Percentiles rank a stretch among this genome's conserved stretches.
Conservation (phyloP, 2,113 vertebrate genomes). For the Leucopternis melanops region DNA sequence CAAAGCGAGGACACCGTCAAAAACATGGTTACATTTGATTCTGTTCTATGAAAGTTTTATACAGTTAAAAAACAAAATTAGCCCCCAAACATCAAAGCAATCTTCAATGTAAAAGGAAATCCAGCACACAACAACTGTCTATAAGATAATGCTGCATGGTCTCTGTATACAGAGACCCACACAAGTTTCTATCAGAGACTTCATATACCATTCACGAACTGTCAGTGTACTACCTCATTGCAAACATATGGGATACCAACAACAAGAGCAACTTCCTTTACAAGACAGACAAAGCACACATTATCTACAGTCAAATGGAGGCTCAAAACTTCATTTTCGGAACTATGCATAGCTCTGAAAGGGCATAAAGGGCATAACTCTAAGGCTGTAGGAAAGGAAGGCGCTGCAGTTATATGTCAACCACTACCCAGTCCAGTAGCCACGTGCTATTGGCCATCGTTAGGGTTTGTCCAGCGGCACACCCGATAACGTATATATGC, state of each 20-base stretch:
- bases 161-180: not conserved
- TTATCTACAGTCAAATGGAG: not conserved
- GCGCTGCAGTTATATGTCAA: not conserved
- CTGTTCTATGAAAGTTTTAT: not conserved
- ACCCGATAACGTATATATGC: not conserved
- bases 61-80: not conserved
- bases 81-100: not conserved
- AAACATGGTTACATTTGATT: not conserved
- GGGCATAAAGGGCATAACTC: not conserved
- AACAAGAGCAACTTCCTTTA: not conserved
- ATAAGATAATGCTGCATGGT: not conserved
- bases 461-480: not conserved
- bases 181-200: not conserved
- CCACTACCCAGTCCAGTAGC: not conserved
- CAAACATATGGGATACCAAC: not conserved
- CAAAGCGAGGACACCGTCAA: not conserved
- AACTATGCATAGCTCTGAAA: not conserved
- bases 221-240: not conserved
- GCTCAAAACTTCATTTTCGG: not conserved
- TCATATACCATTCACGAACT: not conserved
- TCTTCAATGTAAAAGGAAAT: not conserved
- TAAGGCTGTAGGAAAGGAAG: not conserved
- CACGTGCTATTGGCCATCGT: not conserved
- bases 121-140: not conserved
- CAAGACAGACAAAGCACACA: not conserved